Percentiles rank a stretch among this genome's conserved stretches.
These are phyloP conservation scores for Chironomus striatipennis DNA, from an alignment of 1,140 invertebrate genomes.

Conservation along the genomic window DNA sequence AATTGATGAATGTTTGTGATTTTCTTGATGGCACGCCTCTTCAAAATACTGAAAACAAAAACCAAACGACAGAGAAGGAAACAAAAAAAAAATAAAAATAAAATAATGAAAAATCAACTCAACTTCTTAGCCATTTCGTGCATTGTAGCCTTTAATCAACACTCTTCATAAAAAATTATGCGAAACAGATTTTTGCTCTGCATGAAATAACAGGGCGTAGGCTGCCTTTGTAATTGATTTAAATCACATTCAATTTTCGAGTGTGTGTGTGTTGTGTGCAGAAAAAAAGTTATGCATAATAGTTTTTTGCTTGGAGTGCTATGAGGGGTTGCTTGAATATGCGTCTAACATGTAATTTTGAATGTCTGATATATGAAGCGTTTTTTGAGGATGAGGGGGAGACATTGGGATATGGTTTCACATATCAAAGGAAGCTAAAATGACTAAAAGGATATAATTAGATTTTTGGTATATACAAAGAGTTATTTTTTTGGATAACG, in stretches of 20 bases:
- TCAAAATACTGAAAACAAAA: too few species aligned
- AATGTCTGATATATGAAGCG: background rate
- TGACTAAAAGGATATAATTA: too few species aligned
- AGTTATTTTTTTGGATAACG: too few species aligned
- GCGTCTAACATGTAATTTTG: slow-evolving; percentile 1
- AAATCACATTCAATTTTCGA: slow-evolving; percentile 13
- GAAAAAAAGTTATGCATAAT: too few species aligned
- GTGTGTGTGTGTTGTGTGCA: background rate
- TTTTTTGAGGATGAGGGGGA: background rate
- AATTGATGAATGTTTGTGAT: too few species aligned
- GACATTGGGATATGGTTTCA: background rate
- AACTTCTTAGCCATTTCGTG: background rate
- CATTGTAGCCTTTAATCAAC: slow-evolving; percentile 6
- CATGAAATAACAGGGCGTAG: background rate
- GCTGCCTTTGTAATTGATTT: slow-evolving; percentile 8
- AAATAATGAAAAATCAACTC: background rate
- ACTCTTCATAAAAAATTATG: slow-evolving; percentile 2
- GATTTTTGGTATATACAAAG: too few species aligned
- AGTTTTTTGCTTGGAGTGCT: background rate
- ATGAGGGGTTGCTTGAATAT: background rate
- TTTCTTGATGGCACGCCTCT: too few species aligned
- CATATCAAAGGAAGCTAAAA: background rate
- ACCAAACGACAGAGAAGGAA: too few species aligned
- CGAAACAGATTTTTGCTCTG: background rate
- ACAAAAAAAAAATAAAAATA: background rate